Percentiles rank a stretch among this genome's conserved stretches.
Evolutionary conservation across 2,888 invertebrate species (phyloP).

Genomic region (Cybosia mesomella): DNA sequence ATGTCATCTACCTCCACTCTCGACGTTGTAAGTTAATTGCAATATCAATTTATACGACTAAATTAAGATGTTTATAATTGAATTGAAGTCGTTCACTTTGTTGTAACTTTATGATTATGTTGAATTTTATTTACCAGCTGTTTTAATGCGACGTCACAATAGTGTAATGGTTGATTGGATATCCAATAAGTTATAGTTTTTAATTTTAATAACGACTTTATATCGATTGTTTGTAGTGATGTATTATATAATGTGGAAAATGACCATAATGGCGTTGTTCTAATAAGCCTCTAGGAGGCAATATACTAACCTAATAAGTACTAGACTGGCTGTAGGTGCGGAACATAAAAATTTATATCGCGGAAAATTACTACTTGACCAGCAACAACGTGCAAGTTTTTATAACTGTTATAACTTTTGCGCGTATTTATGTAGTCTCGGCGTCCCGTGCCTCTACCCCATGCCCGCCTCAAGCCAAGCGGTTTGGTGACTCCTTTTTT

Average conservation of each 20-base stretch:
- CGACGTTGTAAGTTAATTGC: conserved; percentile 74
- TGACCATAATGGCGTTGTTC: not conserved
- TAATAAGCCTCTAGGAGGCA: not conserved
- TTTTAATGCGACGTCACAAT: conserved; percentile 45
- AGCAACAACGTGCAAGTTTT: too few relatives aligned
- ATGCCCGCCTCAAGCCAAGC: too few relatives aligned
- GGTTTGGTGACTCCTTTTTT: too few relatives aligned
- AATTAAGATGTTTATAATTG: conserved; percentile 21
- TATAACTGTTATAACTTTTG: too few relatives aligned
- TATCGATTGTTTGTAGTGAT: conserved; percentile 5
- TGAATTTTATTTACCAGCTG: conserved; percentile 45
- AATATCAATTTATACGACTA: conserved; percentile 32
- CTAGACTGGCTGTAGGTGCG: too few relatives aligned
- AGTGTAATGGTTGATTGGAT: not conserved
- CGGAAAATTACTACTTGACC: too few relatives aligned
- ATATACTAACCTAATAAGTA: not conserved
- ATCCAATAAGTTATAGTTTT: not conserved
- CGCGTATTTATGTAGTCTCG: too few relatives aligned
- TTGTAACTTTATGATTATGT: conserved; percentile 28
- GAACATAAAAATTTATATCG: too few relatives aligned
- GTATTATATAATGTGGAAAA: not conserved
- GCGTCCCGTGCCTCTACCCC: too few relatives aligned
- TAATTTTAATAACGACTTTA: not conserved
- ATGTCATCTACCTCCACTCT: conserved; percentile 77
- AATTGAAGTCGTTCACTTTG: conserved; percentile 10